Evolutionary conservation across 2,113 vertebrate species (phyloP).

Genomic region (Typhlomys cinereus): DNA sequence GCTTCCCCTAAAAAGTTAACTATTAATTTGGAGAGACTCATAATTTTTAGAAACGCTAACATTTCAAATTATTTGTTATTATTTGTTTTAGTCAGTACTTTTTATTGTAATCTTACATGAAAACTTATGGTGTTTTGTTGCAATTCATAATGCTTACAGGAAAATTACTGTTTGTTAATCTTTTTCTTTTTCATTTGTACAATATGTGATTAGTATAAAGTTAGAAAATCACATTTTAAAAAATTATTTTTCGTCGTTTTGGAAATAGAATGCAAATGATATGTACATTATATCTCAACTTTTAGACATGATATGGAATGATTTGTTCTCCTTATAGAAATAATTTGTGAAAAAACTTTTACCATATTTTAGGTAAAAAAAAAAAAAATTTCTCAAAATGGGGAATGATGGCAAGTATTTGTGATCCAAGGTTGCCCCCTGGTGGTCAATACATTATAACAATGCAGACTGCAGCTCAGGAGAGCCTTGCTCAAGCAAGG

Average conservation of each 20-base stretch:
- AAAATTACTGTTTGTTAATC: background rate
- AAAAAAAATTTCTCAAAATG: too few species aligned
- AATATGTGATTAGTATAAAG: background rate
- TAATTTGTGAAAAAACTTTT: background rate
- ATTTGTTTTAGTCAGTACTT: background rate
- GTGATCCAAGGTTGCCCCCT: conserved; percentile 74
- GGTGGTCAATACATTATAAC: background rate
- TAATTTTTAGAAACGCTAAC: background rate
- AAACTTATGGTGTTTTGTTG: too few species aligned
- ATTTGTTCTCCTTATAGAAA: background rate
- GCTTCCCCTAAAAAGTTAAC: background rate
- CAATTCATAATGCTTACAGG: background rate
- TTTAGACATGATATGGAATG: background rate
- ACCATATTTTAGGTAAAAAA: rapidly evolving
- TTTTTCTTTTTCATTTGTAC: background rate
- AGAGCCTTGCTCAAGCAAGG: background rate
- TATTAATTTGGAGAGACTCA: background rate
- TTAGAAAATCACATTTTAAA: background rate
- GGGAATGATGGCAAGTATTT: background rate
- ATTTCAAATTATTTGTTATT: background rate
- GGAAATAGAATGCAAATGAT: background rate
- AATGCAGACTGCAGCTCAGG: background rate
- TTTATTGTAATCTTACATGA: background rate
- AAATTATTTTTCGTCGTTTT: background rate
- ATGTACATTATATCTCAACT: background rate